Percentiles rank a stretch among this genome's conserved stretches.
phyloP scores from a whole-genome alignment of 2,797 vertebrate species.

The Emydoidea blandingii region DNA sequence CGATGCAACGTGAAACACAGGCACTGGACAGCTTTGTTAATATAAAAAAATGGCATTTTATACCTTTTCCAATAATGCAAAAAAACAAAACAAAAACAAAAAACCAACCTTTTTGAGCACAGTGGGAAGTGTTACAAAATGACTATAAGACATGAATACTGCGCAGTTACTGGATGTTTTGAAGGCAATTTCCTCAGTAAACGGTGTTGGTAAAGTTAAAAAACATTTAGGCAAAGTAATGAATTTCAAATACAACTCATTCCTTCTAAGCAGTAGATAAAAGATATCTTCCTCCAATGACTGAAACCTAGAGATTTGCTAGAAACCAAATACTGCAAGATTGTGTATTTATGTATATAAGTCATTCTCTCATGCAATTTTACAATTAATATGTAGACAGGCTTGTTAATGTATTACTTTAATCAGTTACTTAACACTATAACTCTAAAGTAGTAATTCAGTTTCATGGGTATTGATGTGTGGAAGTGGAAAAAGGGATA shows the following conservation, averaged over 20 bases:
- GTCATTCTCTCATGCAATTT: conserved; percentile 59
- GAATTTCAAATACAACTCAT: conserved; percentile 39
- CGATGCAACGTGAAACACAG: background rate
- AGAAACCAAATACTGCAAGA: conserved; percentile 22
- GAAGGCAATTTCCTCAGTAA: conserved; percentile 64
- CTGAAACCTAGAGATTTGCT: conserved; percentile 43
- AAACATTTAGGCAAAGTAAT: conserved; percentile 40
- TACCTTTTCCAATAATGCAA: background rate
- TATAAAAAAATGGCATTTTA: background rate
- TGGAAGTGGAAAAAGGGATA: too few relatives aligned
- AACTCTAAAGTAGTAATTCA: conserved; percentile 23
- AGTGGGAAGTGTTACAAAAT: conserved; percentile 15
- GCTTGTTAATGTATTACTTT: conserved; percentile 46
- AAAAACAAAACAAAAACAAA: background rate
- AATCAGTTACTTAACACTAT: conserved; percentile 28
- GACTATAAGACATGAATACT: conserved; percentile 18
- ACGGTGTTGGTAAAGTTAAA: conserved; percentile 37
- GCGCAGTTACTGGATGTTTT: conserved; percentile 52
- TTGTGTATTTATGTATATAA: conserved; percentile 62
- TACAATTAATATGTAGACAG: conserved; percentile 41
- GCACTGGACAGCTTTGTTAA: background rate
- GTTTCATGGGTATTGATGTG: background rate
- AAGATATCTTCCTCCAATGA: conserved; percentile 33
- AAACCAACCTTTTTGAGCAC: background rate
- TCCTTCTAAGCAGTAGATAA: conserved; percentile 31